These are phyloP conservation scores for Drosophila helvetica DNA, from an alignment of 2,888 invertebrate genomes.

Conservation along the genomic window DNA sequence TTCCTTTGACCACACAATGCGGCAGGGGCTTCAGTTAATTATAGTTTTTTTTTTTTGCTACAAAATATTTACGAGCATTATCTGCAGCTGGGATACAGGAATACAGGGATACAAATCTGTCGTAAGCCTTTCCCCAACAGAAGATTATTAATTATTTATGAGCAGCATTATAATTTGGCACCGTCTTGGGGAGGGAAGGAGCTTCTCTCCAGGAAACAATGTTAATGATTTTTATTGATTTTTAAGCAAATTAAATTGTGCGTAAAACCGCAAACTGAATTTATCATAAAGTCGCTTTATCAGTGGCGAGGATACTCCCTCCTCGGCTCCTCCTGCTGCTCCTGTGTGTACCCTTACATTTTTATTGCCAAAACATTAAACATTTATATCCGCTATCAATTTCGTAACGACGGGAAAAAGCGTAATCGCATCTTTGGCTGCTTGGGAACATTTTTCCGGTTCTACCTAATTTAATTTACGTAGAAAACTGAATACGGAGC, in stretches of 20 bases:
- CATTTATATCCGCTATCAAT: constrained; percentile 79
- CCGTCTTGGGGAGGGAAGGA: background rate
- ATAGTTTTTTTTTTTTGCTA: background rate
- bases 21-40: background rate
- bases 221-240: constrained; percentile 77
- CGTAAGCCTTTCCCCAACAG: constrained; percentile 22
- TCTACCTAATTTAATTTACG: constrained; percentile 78
- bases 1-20: background rate
- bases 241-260: constrained; percentile 77
- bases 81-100: background rate
- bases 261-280: constrained; percentile 74
- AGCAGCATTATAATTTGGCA: constrained; percentile 20
- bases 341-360: constrained; percentile 57
- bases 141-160: constrained; percentile 41
- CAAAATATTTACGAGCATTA: background rate
- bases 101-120: background rate
- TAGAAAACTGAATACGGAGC: constrained; percentile 45
- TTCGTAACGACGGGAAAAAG: constrained; percentile 63
- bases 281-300: constrained; percentile 77
- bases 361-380: constrained; percentile 79
- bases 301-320: constrained; percentile 43
- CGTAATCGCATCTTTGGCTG: constrained; percentile 71
- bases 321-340: background rate
- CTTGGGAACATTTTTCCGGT: constrained; percentile 58
- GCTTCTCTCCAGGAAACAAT: constrained; percentile 11